Evolutionary conservation across 1,140 invertebrate species (phyloP).

Genomic region (Rhagoletis zephyria): DNA sequence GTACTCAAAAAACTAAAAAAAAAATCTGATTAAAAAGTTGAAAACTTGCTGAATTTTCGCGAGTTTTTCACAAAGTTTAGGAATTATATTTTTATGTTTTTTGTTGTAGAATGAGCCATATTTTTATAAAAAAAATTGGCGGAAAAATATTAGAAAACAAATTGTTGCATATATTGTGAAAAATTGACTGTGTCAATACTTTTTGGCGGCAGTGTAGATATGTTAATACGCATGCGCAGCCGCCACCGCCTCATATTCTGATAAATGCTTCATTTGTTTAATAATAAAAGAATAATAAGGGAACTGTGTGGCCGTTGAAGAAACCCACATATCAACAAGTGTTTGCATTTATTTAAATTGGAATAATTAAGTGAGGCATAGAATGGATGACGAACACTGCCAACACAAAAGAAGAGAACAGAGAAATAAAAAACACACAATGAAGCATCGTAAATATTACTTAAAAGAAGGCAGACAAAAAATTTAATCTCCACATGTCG

Average conservation of each 20-base stretch:
- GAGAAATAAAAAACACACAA: not conserved
- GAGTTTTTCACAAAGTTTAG: no score
- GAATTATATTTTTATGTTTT: no score
- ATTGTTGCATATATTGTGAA: no score
- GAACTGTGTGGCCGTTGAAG: not conserved
- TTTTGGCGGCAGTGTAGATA: no score
- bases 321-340: constrained; percentile 23
- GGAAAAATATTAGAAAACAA: no score
- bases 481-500: not conserved
- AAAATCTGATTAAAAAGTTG: no score
- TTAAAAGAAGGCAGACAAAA: not conserved
- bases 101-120: no score
- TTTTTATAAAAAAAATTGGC: no score
- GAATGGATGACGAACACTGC: not conserved
- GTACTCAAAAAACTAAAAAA: no score
- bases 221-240: no score
- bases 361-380: constrained; percentile 28
- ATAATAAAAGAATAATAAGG: not conserved
- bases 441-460: not conserved
- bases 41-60: no score
- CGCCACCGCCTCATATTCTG: not conserved
- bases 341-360: constrained; percentile 48
- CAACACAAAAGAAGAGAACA: not conserved
- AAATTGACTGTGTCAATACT: no score
- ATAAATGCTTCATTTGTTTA: not conserved